Evolutionary conservation across 2,797 vertebrate genomes (phyloP).

Genomic region (Acanthis flammea): DNA sequence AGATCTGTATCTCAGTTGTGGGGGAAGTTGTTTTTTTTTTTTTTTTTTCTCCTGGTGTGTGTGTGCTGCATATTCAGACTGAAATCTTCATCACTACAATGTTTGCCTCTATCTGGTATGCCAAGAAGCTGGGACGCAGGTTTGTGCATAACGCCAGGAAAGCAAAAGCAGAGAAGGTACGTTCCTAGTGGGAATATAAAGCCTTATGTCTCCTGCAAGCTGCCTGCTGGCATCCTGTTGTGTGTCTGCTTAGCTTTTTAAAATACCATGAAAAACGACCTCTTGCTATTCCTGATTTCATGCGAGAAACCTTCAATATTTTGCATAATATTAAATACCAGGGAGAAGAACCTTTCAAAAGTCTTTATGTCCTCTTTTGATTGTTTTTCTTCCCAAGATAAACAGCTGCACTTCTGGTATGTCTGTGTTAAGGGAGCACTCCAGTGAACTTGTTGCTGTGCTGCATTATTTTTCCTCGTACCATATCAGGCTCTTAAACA

Average conservation of each 20-base stretch:
- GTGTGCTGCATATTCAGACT: constrained; percentile 66
- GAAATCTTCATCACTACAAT: constrained; percentile 78
- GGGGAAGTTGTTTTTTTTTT: constrained; percentile 51
- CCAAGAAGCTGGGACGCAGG: constrained; percentile 96
- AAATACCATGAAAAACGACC: constrained; percentile 34
- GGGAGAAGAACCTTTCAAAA: constrained; percentile 5
- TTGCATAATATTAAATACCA: background rate
- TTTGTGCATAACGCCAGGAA: constrained; percentile 93
- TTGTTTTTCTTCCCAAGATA: background rate
- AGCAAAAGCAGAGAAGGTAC: constrained; percentile 92
- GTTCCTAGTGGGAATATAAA: constrained; percentile 59
- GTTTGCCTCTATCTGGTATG: constrained; percentile 97
- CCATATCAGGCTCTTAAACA: background rate
- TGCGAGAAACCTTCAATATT: background rate
- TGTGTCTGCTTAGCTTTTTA: constrained; percentile 31
- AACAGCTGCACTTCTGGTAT: constrained; percentile 11
- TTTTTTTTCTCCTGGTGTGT: rapidly evolving
- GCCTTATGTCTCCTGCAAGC: constrained; percentile 58
- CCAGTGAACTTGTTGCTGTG: constrained; percentile 78
- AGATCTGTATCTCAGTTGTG: constrained; percentile 41
- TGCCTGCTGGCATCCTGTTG: constrained; percentile 40
- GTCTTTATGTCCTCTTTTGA: background rate
- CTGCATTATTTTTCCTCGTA: constrained; percentile 58
- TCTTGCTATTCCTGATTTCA: constrained; percentile 33
- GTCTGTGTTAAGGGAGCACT: constrained; percentile 45